Conservation (phyloP, 1,140 invertebrate genomes). For the Hypsibius dujardini region DNA sequence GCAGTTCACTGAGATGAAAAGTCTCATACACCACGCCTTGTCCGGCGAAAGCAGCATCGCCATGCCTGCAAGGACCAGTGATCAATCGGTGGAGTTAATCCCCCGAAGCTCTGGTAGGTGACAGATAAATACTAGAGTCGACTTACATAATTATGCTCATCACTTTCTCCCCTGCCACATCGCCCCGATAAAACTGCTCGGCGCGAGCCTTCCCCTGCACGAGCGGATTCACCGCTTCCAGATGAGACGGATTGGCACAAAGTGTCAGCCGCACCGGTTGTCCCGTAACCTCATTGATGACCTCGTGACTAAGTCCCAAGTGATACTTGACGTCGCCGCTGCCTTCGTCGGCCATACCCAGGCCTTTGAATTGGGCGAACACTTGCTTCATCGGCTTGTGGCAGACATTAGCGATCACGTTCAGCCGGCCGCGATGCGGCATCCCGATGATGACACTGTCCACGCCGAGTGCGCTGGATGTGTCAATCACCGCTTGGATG, state of each 20-base stretch:
- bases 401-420: slow-evolving; percentile 17
- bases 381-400: slow-evolving; percentile 14
- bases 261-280: slow-evolving; percentile 15
- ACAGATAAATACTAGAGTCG: too few relatives aligned
- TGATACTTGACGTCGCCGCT: slow-evolving; percentile 20
- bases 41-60: slow-evolving; percentile 41
- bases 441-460: slow-evolving; percentile 18
- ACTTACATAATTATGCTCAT: slow-evolving; percentile 11
- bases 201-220: background rate
- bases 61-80: too few relatives aligned
- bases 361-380: slow-evolving; percentile 16
- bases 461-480: slow-evolving; percentile 6
- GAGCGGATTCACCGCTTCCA: slow-evolving; percentile 19
- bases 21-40: slow-evolving; percentile 43
- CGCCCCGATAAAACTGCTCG: slow-evolving; percentile 8
- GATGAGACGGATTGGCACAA: slow-evolving; percentile 17
- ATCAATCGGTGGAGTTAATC: too few relatives aligned
- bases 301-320: background rate
- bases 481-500: slow-evolving; percentile 1
- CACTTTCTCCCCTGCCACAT: slow-evolving; percentile 11
- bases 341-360: background rate
- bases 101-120: too few relatives aligned
- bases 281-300: slow-evolving; percentile 5
- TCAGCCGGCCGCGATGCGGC: slow-evolving; percentile 19
- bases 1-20: slow-evolving; percentile 39